A percentile compares a stretch with the other conserved stretches of the same genome.
Evolutionary conservation across 2,797 vertebrate genomes (phyloP).

Genomic region (Cyprinodon diabolis): DNA sequence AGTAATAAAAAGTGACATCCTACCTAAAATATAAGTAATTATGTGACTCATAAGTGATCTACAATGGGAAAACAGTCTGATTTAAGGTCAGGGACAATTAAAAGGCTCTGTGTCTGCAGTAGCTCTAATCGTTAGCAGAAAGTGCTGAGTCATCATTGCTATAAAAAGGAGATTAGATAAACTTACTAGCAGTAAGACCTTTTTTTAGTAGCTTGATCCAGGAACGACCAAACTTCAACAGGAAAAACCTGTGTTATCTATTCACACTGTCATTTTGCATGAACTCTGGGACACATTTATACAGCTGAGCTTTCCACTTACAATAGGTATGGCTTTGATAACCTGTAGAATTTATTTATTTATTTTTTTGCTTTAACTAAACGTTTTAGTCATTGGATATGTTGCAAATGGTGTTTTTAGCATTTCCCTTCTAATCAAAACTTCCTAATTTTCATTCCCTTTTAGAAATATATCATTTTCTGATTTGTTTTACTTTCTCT

Average conservation of each 20-base stretch:
- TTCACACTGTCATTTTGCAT: background rate
- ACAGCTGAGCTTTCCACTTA: background rate
- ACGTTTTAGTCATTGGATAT: background rate
- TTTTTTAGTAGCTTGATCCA: background rate
- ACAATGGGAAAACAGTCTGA: background rate
- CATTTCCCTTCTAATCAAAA: background rate
- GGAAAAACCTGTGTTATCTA: no score
- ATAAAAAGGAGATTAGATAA: background rate
- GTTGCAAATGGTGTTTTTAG: background rate
- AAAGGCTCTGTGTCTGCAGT: background rate
- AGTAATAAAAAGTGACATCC: background rate
- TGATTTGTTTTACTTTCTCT: slow-evolving; percentile 37
- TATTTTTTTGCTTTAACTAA: background rate
- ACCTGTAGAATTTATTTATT: background rate
- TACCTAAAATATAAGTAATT: background rate
- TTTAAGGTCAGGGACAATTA: background rate
- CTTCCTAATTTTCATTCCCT: background rate
- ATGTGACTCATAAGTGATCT: background rate
- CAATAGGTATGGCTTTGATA: background rate
- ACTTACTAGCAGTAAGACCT: background rate
- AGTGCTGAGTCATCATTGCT: background rate
- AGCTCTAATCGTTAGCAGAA: background rate
- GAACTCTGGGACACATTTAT: background rate
- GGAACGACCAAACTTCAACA: background rate
- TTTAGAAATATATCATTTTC: background rate